phyloP scores from a whole-genome alignment of 2,888 invertebrate species.

The Diabrotica balteata region DNA sequence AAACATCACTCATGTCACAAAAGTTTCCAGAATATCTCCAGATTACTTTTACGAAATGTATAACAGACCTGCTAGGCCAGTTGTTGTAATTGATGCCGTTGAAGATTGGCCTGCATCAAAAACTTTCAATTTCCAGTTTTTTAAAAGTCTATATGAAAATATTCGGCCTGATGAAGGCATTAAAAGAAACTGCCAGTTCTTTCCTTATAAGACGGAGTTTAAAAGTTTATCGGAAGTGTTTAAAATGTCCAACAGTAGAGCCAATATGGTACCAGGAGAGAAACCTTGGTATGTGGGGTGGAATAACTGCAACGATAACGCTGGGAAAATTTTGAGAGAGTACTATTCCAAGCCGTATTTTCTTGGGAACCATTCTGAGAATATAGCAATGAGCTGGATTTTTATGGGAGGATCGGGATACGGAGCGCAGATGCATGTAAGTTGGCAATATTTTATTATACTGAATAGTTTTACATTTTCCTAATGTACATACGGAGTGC shows the following conservation, averaged over 20 bases:
- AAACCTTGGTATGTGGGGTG: constrained; percentile 75
- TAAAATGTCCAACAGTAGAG: constrained; percentile 76
- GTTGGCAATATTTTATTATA: too few relatives aligned
- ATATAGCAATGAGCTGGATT: constrained; percentile 92
- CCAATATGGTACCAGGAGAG: constrained; percentile 63
- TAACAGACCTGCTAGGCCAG: constrained; percentile 80
- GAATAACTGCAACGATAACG: constrained; percentile 92
- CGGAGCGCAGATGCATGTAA: constrained; percentile 94
- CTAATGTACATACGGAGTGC: background rate
- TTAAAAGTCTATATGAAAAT: constrained; percentile 74
- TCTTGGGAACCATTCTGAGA: constrained; percentile 84
- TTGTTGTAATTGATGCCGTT: constrained; percentile 85
- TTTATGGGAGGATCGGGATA: constrained; percentile 96
- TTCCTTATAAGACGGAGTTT: constrained; percentile 91
- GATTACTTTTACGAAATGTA: constrained; percentile 75
- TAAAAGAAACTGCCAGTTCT: constrained; percentile 80
- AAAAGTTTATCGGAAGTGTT: constrained; percentile 80
- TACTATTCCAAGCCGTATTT: constrained; percentile 90
- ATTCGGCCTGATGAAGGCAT: background rate
- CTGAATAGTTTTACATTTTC: too few relatives aligned
- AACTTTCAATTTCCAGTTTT: constrained; percentile 74
- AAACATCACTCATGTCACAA: constrained; percentile 69
- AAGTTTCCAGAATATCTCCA: constrained; percentile 71
- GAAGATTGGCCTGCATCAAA: constrained; percentile 80
- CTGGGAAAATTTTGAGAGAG: constrained; percentile 76